These are phyloP conservation scores for Drosophila murphyi DNA, from an alignment of 1,140 invertebrate genomes.

Conservation along the genomic window DNA sequence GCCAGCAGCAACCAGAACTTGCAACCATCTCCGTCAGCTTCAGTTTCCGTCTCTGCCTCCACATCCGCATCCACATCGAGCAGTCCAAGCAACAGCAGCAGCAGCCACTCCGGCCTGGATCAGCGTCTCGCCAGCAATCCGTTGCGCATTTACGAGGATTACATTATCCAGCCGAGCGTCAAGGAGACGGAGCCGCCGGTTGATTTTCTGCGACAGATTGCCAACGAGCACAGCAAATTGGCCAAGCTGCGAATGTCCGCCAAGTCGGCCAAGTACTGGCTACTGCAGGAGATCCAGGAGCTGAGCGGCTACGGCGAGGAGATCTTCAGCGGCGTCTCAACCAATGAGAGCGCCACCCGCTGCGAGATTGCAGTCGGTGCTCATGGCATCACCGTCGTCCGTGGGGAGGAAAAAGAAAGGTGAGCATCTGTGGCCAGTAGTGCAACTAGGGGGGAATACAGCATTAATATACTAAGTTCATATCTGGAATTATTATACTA, in stretches of 20 bases:
- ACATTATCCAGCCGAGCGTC: constrained; percentile 55
- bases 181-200: constrained; percentile 50
- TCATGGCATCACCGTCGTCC: constrained; percentile 91
- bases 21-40: constrained; percentile 58
- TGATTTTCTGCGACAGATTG: constrained; percentile 76
- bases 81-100: constrained; percentile 70
- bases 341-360: constrained; percentile 70
- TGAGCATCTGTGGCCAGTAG: constrained; percentile 28
- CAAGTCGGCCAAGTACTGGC: constrained; percentile 90
- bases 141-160: constrained; percentile 76
- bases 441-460: too few relatives aligned
- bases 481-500: too few relatives aligned
- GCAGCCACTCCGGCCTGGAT: constrained; percentile 67
- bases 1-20: constrained; percentile 33
- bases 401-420: constrained; percentile 85
- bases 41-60: constrained; percentile 46
- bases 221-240: constrained; percentile 78
- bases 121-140: constrained; percentile 67
- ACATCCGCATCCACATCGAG: constrained; percentile 60
- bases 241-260: constrained; percentile 68
- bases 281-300: constrained; percentile 91
- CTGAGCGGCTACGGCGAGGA: constrained; percentile 92
- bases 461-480: too few relatives aligned
- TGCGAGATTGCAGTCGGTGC: constrained; percentile 88
- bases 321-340: constrained; percentile 90